Evolutionary conservation across 2,888 invertebrate species (phyloP).

Genomic region (Gortyna flavago): DNA sequence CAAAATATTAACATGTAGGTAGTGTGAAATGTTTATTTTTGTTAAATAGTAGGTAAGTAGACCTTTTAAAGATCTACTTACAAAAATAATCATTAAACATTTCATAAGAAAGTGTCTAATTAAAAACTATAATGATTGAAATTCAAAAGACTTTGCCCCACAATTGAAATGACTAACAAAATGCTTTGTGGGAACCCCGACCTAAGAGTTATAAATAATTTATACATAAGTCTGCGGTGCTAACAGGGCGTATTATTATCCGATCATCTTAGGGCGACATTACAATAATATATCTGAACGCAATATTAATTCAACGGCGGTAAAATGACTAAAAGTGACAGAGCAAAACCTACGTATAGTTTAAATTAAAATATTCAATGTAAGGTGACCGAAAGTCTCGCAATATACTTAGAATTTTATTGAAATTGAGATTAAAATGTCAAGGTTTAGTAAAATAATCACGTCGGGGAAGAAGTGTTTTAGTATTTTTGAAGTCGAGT

Average conservation of each 20-base stretch:
- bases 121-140: background rate
- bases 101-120: background rate
- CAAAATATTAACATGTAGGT: background rate
- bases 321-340: constrained; percentile 23
- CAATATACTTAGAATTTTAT: too few species aligned
- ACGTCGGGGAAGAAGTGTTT: too few species aligned
- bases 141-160: background rate
- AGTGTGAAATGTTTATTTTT: background rate
- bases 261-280: constrained; percentile 1
- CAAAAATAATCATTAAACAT: background rate
- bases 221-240: background rate
- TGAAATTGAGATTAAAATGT: too few species aligned
- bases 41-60: too few species aligned
- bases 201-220: background rate
- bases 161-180: background rate
- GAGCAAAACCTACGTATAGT: background rate
- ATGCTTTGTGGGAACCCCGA: background rate
- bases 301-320: background rate
- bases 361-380: constrained; percentile 23
- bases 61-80: too few species aligned
- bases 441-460: too few species aligned
- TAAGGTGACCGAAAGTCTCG: constrained; percentile 56
- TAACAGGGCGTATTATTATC: constrained; percentile 13
- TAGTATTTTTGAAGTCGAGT: too few species aligned
- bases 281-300: constrained; percentile 14